A percentile compares a stretch with the other conserved stretches of the same genome.
Evolutionary conservation across 2,888 invertebrate species (phyloP).

Genomic region (Leptothorax acervorum): DNA sequence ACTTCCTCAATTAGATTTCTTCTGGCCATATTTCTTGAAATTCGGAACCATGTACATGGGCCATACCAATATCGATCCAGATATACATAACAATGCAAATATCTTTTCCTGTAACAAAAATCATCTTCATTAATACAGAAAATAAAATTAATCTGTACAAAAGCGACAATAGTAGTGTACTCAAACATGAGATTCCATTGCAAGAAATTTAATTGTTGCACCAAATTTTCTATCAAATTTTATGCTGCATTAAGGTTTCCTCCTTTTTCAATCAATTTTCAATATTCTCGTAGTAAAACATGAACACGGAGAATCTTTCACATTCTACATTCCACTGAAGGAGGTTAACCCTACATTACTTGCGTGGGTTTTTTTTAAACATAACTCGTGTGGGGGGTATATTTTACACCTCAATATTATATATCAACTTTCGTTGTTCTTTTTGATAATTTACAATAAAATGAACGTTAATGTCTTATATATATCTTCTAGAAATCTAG

Average conservation of each 20-base stretch:
- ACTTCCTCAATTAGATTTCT: background rate
- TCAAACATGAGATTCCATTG: background rate
- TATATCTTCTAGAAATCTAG: background rate
- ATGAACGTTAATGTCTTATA: background rate
- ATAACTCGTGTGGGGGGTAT: background rate
- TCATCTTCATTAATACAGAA: background rate
- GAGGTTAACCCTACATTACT: background rate
- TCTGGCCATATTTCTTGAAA: slow-evolving; percentile 1
- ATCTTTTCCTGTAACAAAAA: slow-evolving; percentile 28
- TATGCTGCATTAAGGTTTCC: background rate
- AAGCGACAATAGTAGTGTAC: background rate
- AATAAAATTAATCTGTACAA: background rate
- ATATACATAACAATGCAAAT: background rate
- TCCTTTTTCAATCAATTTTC: background rate
- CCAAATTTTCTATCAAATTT: background rate
- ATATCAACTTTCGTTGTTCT: background rate
- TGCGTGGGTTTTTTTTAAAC: too few species aligned
- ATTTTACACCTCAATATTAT: background rate
- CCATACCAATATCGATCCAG: background rate
- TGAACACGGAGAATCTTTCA: background rate
- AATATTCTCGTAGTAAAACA: background rate
- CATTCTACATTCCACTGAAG: background rate
- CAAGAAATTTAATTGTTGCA: background rate
- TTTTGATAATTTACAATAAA: background rate
- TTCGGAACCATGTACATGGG: slow-evolving; percentile 28